phyloP scores from a whole-genome alignment of 2,888 invertebrate species.

The Caprella mutica region DNA sequence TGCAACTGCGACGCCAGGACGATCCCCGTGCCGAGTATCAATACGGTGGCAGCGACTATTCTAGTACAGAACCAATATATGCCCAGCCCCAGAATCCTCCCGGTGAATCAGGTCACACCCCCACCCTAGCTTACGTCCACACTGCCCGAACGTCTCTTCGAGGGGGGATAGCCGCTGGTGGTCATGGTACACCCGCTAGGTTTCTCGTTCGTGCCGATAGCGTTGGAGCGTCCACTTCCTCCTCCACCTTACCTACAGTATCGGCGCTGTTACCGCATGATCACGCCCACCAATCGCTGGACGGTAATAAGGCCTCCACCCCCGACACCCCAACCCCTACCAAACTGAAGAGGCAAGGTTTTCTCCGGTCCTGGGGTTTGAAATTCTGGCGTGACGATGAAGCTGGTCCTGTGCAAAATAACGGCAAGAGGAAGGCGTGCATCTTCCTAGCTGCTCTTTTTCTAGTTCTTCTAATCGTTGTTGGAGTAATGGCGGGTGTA shows the following conservation, averaged over 20 bases:
- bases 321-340: slow-evolving; percentile 28
- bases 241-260: slow-evolving; percentile 31
- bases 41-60: slow-evolving; percentile 32
- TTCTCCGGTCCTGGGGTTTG: slow-evolving; percentile 27
- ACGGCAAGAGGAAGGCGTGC: slow-evolving; percentile 18
- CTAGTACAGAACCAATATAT: slow-evolving; percentile 32
- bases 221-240: slow-evolving; percentile 25
- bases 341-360: slow-evolving; percentile 28
- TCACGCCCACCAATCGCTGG: slow-evolving; percentile 14
- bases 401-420: not conserved
- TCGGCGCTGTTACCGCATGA: slow-evolving; percentile 30
- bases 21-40: slow-evolving; percentile 29
- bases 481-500: slow-evolving; percentile 28
- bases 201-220: slow-evolving; percentile 27
- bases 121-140: slow-evolving; percentile 11
- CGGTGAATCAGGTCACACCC: slow-evolving; percentile 14
- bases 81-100: slow-evolving; percentile 31
- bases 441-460: slow-evolving; percentile 15
- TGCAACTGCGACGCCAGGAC: slow-evolving; percentile 4
- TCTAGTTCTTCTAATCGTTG: slow-evolving; percentile 22
- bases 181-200: slow-evolving; percentile 22
- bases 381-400: slow-evolving; percentile 28
- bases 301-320: slow-evolving; percentile 10
- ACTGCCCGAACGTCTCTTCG: slow-evolving; percentile 19
- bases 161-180: slow-evolving; percentile 6